A percentile compares a stretch with the other conserved stretches of the same genome.
Conservation (phyloP, 2,113 vertebrate genomes). For the Vulpes vulpes region DNA sequence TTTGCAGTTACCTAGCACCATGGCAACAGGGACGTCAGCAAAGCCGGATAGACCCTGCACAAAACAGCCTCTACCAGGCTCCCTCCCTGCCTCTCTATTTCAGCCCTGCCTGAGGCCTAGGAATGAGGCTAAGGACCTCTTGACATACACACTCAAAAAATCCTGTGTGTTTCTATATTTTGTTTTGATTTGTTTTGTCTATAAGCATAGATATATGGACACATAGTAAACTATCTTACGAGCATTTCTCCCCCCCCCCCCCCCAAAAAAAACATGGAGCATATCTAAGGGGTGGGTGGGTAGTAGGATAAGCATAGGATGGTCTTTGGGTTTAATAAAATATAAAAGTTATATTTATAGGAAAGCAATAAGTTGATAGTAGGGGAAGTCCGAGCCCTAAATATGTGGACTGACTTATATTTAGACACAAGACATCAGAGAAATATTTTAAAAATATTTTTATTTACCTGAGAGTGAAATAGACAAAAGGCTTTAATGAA, state of each 20-base stretch:
- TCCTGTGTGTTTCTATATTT: not conserved
- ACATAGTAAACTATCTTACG: not conserved
- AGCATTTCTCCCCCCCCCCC: not conserved
- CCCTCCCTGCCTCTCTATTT: not conserved
- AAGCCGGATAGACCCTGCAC: conserved; percentile 65
- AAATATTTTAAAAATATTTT: not conserved
- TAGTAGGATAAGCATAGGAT: not conserved
- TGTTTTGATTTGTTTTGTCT: not conserved
- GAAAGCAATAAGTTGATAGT: not conserved
- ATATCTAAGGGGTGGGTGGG: not conserved
- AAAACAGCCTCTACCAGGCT: conserved; percentile 55
- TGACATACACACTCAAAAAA: not conserved
- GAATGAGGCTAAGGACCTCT: not conserved
- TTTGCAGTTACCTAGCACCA: conserved; percentile 85
- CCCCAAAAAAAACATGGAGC: not conserved
- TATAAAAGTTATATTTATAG: conserved; percentile 21
- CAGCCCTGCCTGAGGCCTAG: conserved; percentile 35
- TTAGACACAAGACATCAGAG: not conserved
- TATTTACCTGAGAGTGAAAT: conserved; percentile 62
- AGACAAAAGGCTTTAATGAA: not conserved
- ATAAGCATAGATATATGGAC: not conserved
- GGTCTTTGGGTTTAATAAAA: conserved; percentile 10
- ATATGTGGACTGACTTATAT: not conserved
- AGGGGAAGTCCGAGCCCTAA: not conserved
- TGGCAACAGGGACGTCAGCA: conserved; percentile 88